Evolutionary conservation across 2,113 vertebrate genomes (phyloP).

Genomic region (Brachypteracias leptosomus): DNA sequence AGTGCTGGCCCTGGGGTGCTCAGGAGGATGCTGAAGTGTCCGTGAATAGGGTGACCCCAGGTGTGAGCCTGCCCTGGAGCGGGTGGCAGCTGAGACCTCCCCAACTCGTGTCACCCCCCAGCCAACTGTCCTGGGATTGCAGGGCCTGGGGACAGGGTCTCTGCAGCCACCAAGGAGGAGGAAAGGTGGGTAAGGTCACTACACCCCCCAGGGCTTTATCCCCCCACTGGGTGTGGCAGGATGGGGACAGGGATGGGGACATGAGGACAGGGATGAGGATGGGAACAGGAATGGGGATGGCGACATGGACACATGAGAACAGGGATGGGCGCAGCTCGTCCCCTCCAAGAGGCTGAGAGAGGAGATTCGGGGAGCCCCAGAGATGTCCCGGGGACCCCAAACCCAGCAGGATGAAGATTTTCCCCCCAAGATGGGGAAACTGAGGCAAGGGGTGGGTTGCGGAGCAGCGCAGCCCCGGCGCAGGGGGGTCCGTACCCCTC

Average conservation of each 20-base stretch:
- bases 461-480: too few relatives aligned
- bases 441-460: neutral
- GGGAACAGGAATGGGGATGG: neutral
- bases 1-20: neutral
- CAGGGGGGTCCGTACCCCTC: neutral
- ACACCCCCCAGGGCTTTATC: neutral
- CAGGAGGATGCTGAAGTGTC: rapidly evolving
- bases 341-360: neutral
- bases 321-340: neutral
- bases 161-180: neutral
- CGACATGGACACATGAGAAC: neutral
- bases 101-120: neutral
- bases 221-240: too few relatives aligned
- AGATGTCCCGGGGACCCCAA: neutral
- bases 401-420: neutral
- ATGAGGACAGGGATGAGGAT: neutral
- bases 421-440: neutral
- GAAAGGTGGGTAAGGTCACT: neutral
- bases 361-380: neutral
- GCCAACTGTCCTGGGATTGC: neutral
- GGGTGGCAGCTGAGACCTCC: neutral
- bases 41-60: conserved; percentile 40
- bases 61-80: neutral
- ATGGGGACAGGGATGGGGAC: neutral
- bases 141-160: neutral